Percentiles rank a stretch among this genome's conserved stretches.
phyloP scores from a whole-genome alignment of 2,888 invertebrate genomes.

The Nomada hirtipes region DNA sequence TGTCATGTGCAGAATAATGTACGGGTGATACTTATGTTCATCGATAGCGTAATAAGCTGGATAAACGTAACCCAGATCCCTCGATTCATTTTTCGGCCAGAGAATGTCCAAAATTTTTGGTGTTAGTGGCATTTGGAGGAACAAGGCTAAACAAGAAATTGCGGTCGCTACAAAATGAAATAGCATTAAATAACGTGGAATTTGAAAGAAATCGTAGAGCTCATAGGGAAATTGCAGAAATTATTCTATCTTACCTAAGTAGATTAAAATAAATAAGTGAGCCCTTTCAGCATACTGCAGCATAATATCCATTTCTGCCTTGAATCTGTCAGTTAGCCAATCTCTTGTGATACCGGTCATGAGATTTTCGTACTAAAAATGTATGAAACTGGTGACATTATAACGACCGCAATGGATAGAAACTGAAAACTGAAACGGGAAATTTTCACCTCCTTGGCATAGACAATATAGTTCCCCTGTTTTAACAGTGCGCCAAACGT shows the following conservation, averaged over 20 bases:
- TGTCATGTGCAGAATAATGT: not conserved
- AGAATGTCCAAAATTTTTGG: constrained; percentile 16
- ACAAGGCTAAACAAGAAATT: not conserved
- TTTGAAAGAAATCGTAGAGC: not conserved
- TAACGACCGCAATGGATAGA: not conserved
- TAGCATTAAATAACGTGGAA: too few species aligned
- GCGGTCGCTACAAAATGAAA: not conserved
- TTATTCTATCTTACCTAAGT: not conserved
- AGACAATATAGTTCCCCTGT: not conserved
- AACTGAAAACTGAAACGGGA: not conserved
- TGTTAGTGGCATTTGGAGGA: not conserved
- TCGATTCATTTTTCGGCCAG: constrained; percentile 14
- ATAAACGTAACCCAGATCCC: not conserved
- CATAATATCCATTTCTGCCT: constrained; percentile 6
- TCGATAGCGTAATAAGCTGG: constrained; percentile 11
- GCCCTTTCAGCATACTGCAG: not conserved
- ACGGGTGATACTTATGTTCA: not conserved
- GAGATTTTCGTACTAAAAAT: constrained; percentile 10
- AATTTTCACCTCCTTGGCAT: not conserved
- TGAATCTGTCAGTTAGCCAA: not conserved
- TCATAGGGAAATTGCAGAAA: not conserved
- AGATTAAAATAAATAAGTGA: not conserved
- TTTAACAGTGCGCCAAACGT: not conserved
- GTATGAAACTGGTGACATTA: not conserved
- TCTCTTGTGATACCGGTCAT: not conserved